Percentiles rank a stretch among this genome's conserved stretches.
phyloP scores from a whole-genome alignment of 2,888 invertebrate species.

The Napeogenes inachia region DNA sequence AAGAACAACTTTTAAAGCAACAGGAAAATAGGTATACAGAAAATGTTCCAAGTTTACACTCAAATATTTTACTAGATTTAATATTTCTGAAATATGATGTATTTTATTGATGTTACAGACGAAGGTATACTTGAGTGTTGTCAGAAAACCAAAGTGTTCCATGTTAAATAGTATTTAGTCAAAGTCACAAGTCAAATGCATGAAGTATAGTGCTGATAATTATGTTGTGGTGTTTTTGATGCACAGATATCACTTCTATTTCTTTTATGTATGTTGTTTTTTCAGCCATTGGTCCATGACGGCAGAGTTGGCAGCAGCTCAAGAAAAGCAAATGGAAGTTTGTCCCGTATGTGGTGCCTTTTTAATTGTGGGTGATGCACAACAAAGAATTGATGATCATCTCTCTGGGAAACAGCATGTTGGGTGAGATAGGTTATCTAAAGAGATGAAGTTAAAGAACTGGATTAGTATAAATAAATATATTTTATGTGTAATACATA shows the following conservation, averaged over 20 bases:
- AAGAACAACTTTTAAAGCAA: slow-evolving; percentile 86
- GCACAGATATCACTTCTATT: too few species aligned
- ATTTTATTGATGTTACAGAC: too few species aligned
- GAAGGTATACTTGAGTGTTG: too few species aligned
- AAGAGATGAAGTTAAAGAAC: neutral
- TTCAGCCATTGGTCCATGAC: slow-evolving; percentile 83
- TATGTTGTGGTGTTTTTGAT: too few species aligned
- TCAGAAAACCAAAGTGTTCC: too few species aligned
- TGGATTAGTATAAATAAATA: neutral
- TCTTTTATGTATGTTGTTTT: neutral
- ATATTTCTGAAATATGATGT: too few species aligned
- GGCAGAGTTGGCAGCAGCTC: slow-evolving; percentile 89
- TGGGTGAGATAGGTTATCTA: slow-evolving; percentile 76
- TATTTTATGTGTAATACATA: too few species aligned
- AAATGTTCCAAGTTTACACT: neutral
- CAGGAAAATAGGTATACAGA: slow-evolving; percentile 82
- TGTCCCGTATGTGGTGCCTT: slow-evolving; percentile 99
- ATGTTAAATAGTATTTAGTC: too few species aligned
- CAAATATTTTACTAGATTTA: neutral
- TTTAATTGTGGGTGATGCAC: slow-evolving; percentile 98
- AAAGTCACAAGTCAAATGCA: too few species aligned
- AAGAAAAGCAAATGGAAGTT: slow-evolving; percentile 99
- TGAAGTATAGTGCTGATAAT: too few species aligned
- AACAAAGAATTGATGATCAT: slow-evolving; percentile 98
- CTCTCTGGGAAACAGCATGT: slow-evolving; percentile 99